phyloP scores from a whole-genome alignment of 2,113 vertebrate species.

The Probosciger aterrimus region DNA sequence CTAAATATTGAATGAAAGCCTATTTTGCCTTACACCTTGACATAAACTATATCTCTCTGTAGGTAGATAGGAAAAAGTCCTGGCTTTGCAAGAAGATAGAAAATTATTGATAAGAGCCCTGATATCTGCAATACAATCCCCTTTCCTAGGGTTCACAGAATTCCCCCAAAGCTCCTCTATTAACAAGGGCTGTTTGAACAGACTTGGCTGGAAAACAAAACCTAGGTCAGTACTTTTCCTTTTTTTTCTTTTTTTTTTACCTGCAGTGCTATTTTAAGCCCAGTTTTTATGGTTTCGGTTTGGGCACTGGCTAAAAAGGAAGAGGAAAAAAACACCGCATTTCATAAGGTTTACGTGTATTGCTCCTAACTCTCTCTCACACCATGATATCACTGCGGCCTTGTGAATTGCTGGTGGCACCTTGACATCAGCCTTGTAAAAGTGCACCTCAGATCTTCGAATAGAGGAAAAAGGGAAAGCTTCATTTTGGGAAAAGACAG shows the following conservation, averaged over 20 bases:
- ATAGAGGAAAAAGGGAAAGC: background rate
- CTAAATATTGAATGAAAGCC: background rate
- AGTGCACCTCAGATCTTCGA: background rate
- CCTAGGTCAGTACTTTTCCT: background rate
- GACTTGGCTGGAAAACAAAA: slow-evolving; percentile 10
- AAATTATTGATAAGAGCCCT: background rate
- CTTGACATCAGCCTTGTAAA: background rate
- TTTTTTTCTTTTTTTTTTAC: background rate
- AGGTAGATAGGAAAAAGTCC: background rate
- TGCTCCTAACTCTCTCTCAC: background rate
- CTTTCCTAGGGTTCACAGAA: background rate
- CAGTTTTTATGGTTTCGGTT: slow-evolving; percentile 1
- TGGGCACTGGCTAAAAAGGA: background rate
- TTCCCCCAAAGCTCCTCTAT: background rate
- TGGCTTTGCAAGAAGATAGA: background rate
- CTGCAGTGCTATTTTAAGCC: slow-evolving; percentile 25
- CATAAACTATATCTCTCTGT: background rate
- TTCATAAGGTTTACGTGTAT: background rate
- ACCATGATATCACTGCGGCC: background rate
- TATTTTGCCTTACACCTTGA: background rate
- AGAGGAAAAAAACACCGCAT: background rate
- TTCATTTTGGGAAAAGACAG: background rate
- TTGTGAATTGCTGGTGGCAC: background rate
- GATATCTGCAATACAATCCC: background rate
- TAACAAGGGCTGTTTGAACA: background rate